These are phyloP conservation scores for Synergus itoensis DNA, from an alignment of 2,888 invertebrate genomes.

Conservation along the genomic window DNA sequence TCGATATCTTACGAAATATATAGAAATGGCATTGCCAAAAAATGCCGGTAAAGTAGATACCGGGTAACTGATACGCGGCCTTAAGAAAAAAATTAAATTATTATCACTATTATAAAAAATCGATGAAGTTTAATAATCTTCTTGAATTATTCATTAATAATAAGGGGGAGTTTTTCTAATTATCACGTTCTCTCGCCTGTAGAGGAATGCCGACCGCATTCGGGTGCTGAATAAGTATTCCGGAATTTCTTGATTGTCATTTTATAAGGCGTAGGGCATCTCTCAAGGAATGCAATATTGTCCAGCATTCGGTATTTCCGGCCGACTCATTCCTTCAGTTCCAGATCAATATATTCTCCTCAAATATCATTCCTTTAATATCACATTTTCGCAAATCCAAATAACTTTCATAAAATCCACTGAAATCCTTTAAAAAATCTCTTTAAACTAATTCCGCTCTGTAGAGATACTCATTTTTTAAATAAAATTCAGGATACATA, in stretches of 20 bases:
- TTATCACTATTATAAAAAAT: too few species aligned
- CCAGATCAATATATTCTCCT: not conserved
- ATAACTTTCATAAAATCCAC: too few species aligned
- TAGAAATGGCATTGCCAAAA: too few species aligned
- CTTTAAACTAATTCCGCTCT: too few species aligned
- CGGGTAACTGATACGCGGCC: too few species aligned
- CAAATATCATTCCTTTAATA: not conserved
- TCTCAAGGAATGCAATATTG: constrained; percentile 71
- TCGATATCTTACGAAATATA: too few species aligned
- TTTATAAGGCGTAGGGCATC: constrained; percentile 54
- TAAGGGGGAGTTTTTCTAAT: not conserved
- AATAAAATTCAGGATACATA: too few species aligned
- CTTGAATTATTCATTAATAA: not conserved
- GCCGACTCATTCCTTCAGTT: not conserved
- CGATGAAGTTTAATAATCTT: not conserved
- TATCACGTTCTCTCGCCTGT: constrained; percentile 14
- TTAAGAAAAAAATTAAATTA: too few species aligned
- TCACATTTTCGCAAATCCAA: too few species aligned
- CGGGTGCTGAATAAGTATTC: constrained; percentile 49
- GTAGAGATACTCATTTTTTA: too few species aligned
- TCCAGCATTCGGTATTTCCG: constrained; percentile 34
- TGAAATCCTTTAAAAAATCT: too few species aligned
- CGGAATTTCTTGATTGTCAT: constrained; percentile 74
- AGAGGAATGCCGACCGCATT: constrained; percentile 36
- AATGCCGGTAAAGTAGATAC: too few species aligned